These are phyloP conservation scores for Panagrolaimus sp. DNA, from an alignment of 1,140 invertebrate genomes.

Conservation along the genomic window DNA sequence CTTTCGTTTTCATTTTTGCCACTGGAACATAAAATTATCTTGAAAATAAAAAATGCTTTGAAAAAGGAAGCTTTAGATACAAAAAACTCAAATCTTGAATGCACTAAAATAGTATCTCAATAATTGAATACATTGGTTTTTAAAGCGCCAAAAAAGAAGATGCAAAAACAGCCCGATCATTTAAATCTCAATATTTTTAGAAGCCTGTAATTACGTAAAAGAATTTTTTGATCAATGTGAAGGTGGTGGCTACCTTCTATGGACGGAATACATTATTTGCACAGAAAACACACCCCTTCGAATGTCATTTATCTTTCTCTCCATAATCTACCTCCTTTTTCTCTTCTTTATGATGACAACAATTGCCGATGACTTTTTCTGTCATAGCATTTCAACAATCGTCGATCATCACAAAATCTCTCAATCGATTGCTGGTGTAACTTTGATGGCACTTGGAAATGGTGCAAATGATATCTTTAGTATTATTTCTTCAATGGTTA, in stretches of 20 bases:
- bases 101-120: too few species aligned
- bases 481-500: slow-evolving; percentile 62
- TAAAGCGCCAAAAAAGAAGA: too few species aligned
- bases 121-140: too few species aligned
- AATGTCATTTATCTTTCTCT: too few species aligned
- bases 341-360: slow-evolving; percentile 65
- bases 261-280: neutral
- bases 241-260: slow-evolving; percentile 21
- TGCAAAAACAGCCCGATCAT: too few species aligned
- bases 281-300: too few species aligned
- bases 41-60: too few species aligned
- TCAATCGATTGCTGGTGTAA: slow-evolving; percentile 71
- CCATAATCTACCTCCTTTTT: slow-evolving; percentile 62
- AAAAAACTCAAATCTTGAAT: too few species aligned
- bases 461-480: slow-evolving; percentile 70
- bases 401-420: slow-evolving; percentile 65
- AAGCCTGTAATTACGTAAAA: slow-evolving; percentile 19
- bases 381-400: slow-evolving; percentile 66
- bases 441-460: slow-evolving; percentile 72
- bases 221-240: slow-evolving; percentile 17
- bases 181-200: slow-evolving; percentile 6
- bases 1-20: too few species aligned
- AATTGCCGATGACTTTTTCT: slow-evolving; percentile 67
- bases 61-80: too few species aligned
- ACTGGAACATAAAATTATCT: too few species aligned